Evolutionary conservation across 2,113 vertebrate genomes (phyloP), one percentile per base, ranked within the genome.

Genomic region (Psammodynastes pulverulentus): DNA sequence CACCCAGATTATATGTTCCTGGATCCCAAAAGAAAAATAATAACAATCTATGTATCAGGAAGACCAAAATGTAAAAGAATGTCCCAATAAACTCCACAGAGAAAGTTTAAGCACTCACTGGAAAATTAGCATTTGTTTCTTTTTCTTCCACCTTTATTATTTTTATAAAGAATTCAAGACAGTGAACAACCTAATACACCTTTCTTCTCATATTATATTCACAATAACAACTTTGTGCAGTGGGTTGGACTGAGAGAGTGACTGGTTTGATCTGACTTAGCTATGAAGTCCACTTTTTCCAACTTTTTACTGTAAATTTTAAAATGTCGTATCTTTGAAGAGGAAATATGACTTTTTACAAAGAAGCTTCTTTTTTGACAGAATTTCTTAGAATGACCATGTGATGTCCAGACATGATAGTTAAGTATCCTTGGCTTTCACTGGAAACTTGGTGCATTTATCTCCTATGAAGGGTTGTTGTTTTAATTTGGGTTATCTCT

Each of bases 1-100:
- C 90, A 94, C 15, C 2, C 51, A 90, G 45, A 93, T 48, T 85
- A 46, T 93, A 52, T 24, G 5, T 90, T 9, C 23, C 48, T 93
- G 48, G 39, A 6, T 48, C 86, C 43, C 43, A 8, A 34, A 45
- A 52, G 29, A 10, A 58, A 39, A 45, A 85, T n/a, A n/a, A n/a
- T n/a, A 84, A 62, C 9, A 5, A 26, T 92, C 62, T 90, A 92
- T 94, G 90, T 0, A 85, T 13, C 53, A 87, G 84, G 1, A 84
- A 39, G 39, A 54, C 34, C 21, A 79, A 39, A 39, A 79, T 21
- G 17, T 79, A 79, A 79, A 79, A 39, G 15, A 43, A 79, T 39
- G 7, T 39, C 3, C 34, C 67, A 72, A 72, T 72, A 17, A 72
- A 72, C n/a, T 34, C n/a, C 72, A 79, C 34, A 21, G 34, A 79